Conservation (phyloP, 1,140 invertebrate species). For the Meteorus sp. region DNA sequence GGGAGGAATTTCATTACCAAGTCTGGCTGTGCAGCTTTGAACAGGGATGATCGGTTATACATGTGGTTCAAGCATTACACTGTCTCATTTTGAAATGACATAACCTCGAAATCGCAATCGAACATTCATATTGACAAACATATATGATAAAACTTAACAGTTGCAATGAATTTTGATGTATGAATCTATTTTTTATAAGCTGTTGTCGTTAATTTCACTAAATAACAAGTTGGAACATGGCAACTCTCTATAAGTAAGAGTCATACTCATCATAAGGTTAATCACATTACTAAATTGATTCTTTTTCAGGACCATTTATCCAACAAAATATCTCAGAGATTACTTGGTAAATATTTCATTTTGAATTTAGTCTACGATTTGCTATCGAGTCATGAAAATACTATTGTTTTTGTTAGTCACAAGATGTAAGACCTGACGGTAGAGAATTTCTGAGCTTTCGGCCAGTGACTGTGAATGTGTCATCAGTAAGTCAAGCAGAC, state of each 20-base stretch:
- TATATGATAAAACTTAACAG: no score
- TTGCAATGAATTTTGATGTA: no score
- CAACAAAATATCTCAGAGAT: conserved; percentile 66
- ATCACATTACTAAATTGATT: background rate
- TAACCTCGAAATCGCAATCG: no score
- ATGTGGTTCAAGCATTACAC: no score
- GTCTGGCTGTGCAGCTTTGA: no score
- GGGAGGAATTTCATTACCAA: no score
- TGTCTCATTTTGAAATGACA: no score
- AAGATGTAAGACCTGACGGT: conserved; percentile 67
- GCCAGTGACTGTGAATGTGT: conserved; percentile 63
- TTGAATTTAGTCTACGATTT: background rate
- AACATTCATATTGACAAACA: no score
- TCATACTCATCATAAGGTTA: background rate
- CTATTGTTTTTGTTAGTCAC: conserved; percentile 44
- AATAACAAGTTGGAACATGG: conserved; percentile 20
- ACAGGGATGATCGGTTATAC: no score
- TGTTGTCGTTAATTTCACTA: background rate
- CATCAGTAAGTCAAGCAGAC: conserved; percentile 70
- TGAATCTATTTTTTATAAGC: no score
- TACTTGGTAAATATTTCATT: conserved; percentile 57
- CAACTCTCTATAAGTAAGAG: conserved; percentile 28
- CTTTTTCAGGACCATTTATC: conserved; percentile 64
- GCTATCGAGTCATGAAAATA: conserved; percentile 21
- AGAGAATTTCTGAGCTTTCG: conserved; percentile 66